Evolutionary conservation across 2,113 vertebrate genomes (phyloP).

Genomic region (Mesocricetus auratus): DNA sequence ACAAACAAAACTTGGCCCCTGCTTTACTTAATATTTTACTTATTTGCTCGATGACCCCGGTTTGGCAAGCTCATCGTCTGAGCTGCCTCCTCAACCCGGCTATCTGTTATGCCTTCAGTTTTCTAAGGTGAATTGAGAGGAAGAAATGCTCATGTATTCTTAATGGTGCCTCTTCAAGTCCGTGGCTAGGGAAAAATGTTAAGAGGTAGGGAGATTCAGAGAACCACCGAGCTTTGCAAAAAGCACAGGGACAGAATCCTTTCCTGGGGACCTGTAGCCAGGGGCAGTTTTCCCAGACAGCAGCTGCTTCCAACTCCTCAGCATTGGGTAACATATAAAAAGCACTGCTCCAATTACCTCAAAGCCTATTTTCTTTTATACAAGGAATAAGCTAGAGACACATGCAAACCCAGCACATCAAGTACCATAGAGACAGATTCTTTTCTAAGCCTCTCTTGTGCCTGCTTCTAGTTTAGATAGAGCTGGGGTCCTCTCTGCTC

Average conservation of each 20-base stretch:
- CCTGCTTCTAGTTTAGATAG: constrained; percentile 47
- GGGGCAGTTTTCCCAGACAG: background rate
- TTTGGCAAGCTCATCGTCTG: background rate
- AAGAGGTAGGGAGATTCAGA: background rate
- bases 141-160: background rate
- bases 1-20: background rate
- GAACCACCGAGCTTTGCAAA: background rate
- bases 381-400: constrained; percentile 41
- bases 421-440: constrained; percentile 47
- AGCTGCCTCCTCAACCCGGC: background rate
- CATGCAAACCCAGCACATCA: constrained; percentile 46
- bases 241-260: background rate
- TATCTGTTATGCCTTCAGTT: background rate
- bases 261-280: background rate
- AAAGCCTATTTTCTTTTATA: constrained; percentile 54
- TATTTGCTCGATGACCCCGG: background rate
- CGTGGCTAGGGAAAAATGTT: background rate
- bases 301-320: background rate
- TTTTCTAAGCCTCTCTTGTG: constrained; percentile 1
- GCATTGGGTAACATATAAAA: constrained; percentile 50
- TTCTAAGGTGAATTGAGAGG: background rate
- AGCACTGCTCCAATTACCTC: constrained; percentile 63
- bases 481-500: background rate
- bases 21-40: background rate
- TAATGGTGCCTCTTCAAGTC: background rate